A percentile compares a stretch with the other conserved stretches of the same genome.
Conservation (phyloP, 2,113 vertebrate species). For the Istiophorus platypterus region DNA sequence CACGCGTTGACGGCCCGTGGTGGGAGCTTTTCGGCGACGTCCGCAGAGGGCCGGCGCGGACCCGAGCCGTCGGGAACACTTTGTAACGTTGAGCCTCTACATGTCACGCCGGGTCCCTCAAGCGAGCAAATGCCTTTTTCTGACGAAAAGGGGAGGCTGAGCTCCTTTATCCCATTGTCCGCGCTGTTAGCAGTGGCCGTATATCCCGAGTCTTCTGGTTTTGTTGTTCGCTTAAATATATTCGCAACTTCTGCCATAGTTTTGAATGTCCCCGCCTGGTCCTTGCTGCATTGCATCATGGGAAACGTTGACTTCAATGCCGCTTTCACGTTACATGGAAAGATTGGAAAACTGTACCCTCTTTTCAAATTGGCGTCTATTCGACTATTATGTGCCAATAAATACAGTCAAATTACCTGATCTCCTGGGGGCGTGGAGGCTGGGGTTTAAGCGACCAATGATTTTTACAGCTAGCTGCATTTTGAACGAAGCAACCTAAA, state of each 20-base stretch:
- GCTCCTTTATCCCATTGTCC: neutral
- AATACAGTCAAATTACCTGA: neutral
- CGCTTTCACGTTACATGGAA: conserved; percentile 3
- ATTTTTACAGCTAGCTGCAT: neutral
- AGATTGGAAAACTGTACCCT: neutral
- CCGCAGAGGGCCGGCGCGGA: conserved; percentile 4
- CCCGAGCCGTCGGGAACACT: conserved; percentile 34
- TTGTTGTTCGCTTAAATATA: conserved; percentile 3
- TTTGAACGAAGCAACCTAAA: neutral
- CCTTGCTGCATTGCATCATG: conserved; percentile 67
- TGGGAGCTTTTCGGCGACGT: conserved; percentile 22
- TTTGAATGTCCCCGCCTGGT: conserved; percentile 72
- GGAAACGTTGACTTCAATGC: conserved; percentile 30
- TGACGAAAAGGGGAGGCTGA: conserved; percentile 16
- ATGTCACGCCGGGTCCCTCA: neutral
- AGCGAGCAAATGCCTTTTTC: neutral
- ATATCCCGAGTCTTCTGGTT: neutral
- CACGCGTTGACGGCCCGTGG: neutral
- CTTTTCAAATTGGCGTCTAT: neutral
- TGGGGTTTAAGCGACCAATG: accelerated
- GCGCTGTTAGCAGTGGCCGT: accelerated
- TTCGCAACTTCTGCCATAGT: conserved; percentile 54
- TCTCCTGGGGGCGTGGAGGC: accelerated
- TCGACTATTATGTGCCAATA: neutral
- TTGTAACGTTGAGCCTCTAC: conserved; percentile 15